phyloP scores from a whole-genome alignment of 2,888 invertebrate genomes.

The Macrosoma leucophasiata region DNA sequence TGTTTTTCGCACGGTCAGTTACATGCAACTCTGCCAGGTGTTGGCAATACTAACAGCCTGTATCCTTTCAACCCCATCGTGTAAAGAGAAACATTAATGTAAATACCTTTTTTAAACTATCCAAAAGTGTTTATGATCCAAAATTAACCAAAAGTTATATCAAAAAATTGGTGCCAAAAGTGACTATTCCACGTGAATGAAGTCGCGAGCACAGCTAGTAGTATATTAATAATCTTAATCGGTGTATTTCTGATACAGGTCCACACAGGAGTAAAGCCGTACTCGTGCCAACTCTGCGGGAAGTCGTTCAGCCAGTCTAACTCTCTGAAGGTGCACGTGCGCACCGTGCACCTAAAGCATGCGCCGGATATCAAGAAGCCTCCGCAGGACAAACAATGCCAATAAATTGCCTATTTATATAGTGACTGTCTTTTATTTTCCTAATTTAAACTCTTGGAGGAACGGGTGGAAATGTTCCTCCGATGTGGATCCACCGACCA shows the following conservation, averaged over 20 bases:
- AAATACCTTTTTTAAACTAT: not conserved
- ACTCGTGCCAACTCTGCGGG: conserved; percentile 47
- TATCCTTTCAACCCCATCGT: too few relatives aligned
- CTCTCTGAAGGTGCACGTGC: conserved; percentile 50
- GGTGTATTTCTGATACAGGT: conserved; percentile 26
- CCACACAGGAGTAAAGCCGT: conserved; percentile 58
- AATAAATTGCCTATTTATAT: too few relatives aligned
- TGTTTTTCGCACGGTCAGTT: too few relatives aligned
- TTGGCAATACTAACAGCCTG: too few relatives aligned
- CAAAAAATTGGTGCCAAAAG: not conserved
- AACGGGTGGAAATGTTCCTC: too few relatives aligned
- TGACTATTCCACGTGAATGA: not conserved
- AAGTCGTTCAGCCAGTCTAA: conserved; percentile 59
- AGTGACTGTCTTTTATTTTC: too few relatives aligned
- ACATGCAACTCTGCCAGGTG: too few relatives aligned
- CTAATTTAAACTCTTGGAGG: too few relatives aligned
- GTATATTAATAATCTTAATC: not conserved
- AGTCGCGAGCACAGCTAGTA: not conserved
- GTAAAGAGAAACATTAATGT: not conserved
- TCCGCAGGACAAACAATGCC: too few relatives aligned
- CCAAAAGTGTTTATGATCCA: not conserved
- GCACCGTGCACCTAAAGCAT: too few relatives aligned
- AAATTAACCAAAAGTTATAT: not conserved
- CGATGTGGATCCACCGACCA: too few relatives aligned
- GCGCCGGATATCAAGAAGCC: too few relatives aligned